Evolutionary conservation across 1,140 invertebrate species (phyloP), one percentile per base, ranked within the genome.

Genomic region (Drosophila auraria): DNA sequence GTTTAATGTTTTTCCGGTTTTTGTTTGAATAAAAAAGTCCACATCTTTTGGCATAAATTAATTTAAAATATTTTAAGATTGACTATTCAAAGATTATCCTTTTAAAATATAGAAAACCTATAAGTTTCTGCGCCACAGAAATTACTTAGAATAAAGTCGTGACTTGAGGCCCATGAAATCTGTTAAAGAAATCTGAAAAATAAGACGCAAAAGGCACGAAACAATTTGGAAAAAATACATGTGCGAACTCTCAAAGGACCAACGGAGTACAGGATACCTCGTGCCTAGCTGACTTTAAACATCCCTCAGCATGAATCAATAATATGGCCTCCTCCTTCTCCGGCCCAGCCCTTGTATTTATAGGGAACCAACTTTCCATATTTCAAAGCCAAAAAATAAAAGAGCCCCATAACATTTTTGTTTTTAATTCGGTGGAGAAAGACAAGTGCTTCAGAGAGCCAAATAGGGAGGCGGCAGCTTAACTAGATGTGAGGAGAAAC

Each of bases 301-400:
- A 30, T n/a, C 17, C 36, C 47, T 15, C 15, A 20, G 47, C 47
- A 15, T 68, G 12, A 40, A 27, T 64, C 60, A 51, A 49, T 69
- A 69, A 65, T 50, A 20, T 23, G 11, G 25, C 6, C 5, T n/a
- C 6, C 36, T 17, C 9, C 7, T 7, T 1, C 0, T 20, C 14
- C 23, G 2, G 3, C 0, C 12, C 12, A 40, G 2, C 15, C 27
- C 4, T 17, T 2, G 14, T 17, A 36, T 56, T 56, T 36, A 1
- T 23, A 36, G 17, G 7, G 12, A 50, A 36, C 8, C 33, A 51
- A 62, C 11, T 72, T 54, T 73, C 15, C 50, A 62, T 63, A 38
- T 56, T 38, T 38, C 40, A 38, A 40, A 53, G 38, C 11, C 53
- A 14, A 53, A 54, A 38, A 38, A 27, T 51, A 27, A 50, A 73